Evolutionary conservation across 2,888 invertebrate genomes (phyloP), one percentile per base, ranked within the genome.

Genomic region (Phlogophora meticulosa): DNA sequence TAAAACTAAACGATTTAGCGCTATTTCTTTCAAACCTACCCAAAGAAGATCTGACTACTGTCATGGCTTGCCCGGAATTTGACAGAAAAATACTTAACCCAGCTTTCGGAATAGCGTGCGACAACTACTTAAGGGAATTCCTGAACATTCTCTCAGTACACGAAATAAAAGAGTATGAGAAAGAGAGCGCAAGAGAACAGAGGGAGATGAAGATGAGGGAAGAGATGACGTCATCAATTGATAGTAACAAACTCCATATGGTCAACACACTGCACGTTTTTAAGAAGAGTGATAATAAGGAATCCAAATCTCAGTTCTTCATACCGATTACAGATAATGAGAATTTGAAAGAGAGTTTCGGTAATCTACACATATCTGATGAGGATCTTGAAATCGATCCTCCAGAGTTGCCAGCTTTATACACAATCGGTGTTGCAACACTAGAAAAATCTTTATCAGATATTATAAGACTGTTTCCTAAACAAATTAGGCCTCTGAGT

Each of bases 241-340:
- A 95, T 68, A 94, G 92, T 45, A 95, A 95, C 34, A 95, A 94
- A 76, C 40, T 95, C 1, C 95, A 93, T 38, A 91, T 95, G 0
- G 92, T 88, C 0, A 95, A 94, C 53, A 90, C 92, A 0, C 58
- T 95, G 4, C 93, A 94, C 15, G 94, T 95, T 0, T 95, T 95
- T 71, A 95, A 93, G 57, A 94, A 92, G 61, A 91, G 89, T 55
- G 95, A 95, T 32, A 93, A 87, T 4, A 94, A 91, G 55, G 94
- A 95, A 76, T 94, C 95, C 0, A 95, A 95, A 85, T 95, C 95
- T 0, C 95, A 95, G 65, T 96, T 96, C 78, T 96, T 95, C 58
- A 94, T 96, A 60, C 93, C 96, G 0, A 94, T 96, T 2, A 88
- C 88, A 0, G 93, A 94, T 10, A 88, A 80, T 7, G 91, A 91